These are phyloP conservation scores for Phaenicophaeus curvirostris DNA, from an alignment of 2,797 vertebrate genomes.

Conservation along the genomic window DNA sequence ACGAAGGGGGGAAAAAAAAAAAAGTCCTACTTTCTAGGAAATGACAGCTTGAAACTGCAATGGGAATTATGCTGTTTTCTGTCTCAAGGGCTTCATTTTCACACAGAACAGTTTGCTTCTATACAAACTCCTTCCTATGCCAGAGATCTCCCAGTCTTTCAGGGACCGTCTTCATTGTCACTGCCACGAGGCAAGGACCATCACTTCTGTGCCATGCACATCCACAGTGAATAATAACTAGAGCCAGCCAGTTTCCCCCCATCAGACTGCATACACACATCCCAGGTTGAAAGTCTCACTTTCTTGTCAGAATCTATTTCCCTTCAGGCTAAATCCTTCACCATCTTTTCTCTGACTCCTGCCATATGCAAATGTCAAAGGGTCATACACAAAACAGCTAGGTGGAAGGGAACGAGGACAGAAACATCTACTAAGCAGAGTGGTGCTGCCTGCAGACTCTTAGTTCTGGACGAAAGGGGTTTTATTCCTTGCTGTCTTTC, in stretches of 20 bases:
- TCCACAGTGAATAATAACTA: background rate
- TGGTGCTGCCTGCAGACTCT: background rate
- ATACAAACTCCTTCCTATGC: background rate
- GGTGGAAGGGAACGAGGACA: background rate
- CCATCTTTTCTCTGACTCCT: background rate
- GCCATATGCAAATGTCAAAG: background rate
- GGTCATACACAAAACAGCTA: background rate
- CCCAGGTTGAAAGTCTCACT: background rate
- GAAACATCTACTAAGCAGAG: background rate
- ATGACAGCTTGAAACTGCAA: background rate
- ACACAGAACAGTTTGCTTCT: background rate
- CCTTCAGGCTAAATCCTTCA: conserved; percentile 32
- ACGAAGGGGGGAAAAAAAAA: background rate
- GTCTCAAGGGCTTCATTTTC: background rate
- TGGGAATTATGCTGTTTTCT: background rate
- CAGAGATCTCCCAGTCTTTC: background rate
- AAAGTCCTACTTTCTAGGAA: background rate
- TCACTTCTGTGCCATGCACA: background rate
- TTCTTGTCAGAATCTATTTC: background rate
- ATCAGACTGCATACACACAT: background rate
- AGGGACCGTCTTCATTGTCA: background rate
- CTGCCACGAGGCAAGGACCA: background rate
- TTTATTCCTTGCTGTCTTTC: background rate
- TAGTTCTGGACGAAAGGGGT: background rate
- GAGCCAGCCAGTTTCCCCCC: background rate